A percentile compares a stretch with the other conserved stretches of the same genome.
phyloP scores from a whole-genome alignment of 2,797 vertebrate species.

The Avahi laniger region DNA sequence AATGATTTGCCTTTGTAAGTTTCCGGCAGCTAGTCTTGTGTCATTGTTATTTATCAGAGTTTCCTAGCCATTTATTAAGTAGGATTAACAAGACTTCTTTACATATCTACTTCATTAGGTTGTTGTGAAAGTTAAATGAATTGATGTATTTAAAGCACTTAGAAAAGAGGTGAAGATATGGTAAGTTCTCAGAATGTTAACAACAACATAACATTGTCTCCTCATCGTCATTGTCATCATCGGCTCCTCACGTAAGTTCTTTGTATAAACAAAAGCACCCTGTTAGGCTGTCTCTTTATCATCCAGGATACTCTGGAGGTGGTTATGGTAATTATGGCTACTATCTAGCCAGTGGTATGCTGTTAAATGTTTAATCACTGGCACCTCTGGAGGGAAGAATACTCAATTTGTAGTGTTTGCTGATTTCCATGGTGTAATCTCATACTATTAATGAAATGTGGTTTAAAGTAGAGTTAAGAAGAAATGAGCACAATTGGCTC shows the following conservation, averaged over 20 bases:
- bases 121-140: not conserved
- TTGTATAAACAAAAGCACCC: not conserved
- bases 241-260: not conserved
- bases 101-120: not conserved
- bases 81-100: not conserved
- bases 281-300: not conserved
- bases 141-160: not conserved
- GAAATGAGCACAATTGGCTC: not conserved
- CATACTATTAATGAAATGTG: not conserved
- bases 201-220: not conserved
- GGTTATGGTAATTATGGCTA: not conserved
- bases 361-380: not conserved
- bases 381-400: not conserved
- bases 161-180: not conserved
- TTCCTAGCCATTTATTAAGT: not conserved
- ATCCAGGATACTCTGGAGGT: not conserved
- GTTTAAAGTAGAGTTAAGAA: not conserved
- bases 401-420: not conserved
- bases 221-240: not conserved
- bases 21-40: not conserved
- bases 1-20: not conserved
- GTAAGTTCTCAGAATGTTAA: not conserved
- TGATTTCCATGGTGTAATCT: not conserved
- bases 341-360: not conserved
- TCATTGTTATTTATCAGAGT: not conserved